These are phyloP conservation scores for Phyllopteryx taeniolatus DNA, from an alignment of 2,113 vertebrate species.

Conservation along the genomic window DNA sequence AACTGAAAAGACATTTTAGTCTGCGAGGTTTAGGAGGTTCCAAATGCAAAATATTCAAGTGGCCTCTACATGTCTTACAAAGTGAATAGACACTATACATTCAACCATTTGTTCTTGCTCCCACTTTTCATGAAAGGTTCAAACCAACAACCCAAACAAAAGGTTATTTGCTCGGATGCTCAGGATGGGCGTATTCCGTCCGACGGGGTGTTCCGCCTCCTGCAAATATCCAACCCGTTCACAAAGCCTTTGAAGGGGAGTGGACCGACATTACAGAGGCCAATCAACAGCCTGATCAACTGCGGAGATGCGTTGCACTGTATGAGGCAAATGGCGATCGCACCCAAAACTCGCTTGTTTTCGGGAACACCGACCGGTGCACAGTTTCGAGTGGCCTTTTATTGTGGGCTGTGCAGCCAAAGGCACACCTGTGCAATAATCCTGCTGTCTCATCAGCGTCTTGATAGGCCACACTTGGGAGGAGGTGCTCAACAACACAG, in stretches of 20 bases:
- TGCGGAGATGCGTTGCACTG: not conserved
- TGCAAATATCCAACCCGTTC: not conserved
- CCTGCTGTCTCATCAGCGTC: no score
- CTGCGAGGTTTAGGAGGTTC: not conserved
- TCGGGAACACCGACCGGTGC: no score
- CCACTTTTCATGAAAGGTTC: not conserved
- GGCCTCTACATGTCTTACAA: not conserved
- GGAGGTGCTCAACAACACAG: no score
- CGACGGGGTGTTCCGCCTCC: not conserved
- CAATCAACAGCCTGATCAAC: not conserved
- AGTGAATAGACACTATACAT: not conserved
- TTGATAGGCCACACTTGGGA: no score
- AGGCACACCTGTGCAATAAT: no score
- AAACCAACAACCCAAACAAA: no score
- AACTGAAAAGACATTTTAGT: conserved; percentile 1
- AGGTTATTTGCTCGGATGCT: no score
- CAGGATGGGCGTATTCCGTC: no score
- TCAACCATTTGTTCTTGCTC: not conserved
- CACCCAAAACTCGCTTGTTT: no score
- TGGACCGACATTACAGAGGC: not conserved
- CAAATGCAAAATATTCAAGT: not conserved
- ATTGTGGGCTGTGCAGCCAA: no score
- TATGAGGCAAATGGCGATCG: not conserved
- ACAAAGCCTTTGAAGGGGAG: not conserved
- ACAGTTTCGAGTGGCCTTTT: no score